These are phyloP conservation scores for Mechanitis mazaeus DNA, from an alignment of 2,888 invertebrate genomes.

Conservation along the genomic window DNA sequence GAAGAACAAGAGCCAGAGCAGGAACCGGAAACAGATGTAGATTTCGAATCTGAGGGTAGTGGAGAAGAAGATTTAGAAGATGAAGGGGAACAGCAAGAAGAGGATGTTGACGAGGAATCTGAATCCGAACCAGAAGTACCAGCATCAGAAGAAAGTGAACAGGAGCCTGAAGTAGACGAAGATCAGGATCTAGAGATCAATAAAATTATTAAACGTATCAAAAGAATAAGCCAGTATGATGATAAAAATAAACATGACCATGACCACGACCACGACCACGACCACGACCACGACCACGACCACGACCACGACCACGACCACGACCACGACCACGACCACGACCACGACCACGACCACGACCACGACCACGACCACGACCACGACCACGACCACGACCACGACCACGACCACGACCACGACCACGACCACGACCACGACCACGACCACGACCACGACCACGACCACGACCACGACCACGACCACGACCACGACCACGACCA, in stretches of 20 bases:
- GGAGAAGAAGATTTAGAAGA: slow-evolving; percentile 8
- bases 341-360: not conserved
- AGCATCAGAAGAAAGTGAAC: not conserved
- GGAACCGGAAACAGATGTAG: slow-evolving; percentile 41
- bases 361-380: not conserved
- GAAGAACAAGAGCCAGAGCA: slow-evolving; percentile 47
- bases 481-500: slow-evolving; percentile 17
- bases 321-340: not conserved
- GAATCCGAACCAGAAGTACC: slow-evolving; percentile 9
- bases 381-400: not conserved
- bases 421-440: not conserved
- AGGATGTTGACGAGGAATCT: slow-evolving; percentile 17
- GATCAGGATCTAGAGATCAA: not conserved
- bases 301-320: not conserved
- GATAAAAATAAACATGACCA: too few species aligned
- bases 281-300: not conserved
- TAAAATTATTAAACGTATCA: not conserved
- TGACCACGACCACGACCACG: not conserved
- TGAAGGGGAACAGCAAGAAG: slow-evolving; percentile 16
- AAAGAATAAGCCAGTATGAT: not conserved
- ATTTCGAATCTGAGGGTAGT: slow-evolving; percentile 13
- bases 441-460: not conserved
- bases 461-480: not conserved
- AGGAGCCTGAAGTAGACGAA: slow-evolving; percentile 6
- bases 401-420: slow-evolving; percentile 3